phyloP scores from a whole-genome alignment of 92 coral and sea anemone species.

The Parazoanthus swiftii region DNA sequence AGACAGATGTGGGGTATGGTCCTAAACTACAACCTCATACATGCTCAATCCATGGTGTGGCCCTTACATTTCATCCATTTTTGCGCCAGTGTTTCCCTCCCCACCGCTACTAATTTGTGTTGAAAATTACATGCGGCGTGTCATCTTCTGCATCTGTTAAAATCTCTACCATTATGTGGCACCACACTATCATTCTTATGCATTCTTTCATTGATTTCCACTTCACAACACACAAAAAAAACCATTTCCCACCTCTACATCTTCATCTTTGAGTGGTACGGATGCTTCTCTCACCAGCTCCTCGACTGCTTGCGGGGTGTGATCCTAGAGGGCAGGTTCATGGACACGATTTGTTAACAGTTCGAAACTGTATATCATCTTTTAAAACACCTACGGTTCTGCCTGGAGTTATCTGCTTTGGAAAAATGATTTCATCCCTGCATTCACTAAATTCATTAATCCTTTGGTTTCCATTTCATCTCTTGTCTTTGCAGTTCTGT shows the following conservation, averaged over 20 bases:
- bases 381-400: not conserved
- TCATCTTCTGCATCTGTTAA: not conserved
- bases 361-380: not conserved
- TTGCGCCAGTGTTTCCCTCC: not conserved
- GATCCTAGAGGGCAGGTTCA: slow-evolving; percentile 4
- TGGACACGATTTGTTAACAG: not conserved
- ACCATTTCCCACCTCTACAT: not conserved
- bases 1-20: too few species aligned
- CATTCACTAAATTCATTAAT: not conserved
- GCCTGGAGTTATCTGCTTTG: not conserved
- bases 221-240: not conserved
- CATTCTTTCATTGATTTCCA: too few species aligned
- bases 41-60: not conserved
- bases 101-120: not conserved
- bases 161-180: not conserved
- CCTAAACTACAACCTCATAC: not conserved
- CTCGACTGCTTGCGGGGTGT: not conserved
- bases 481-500: not conserved
- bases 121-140: not conserved
- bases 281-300: not conserved
- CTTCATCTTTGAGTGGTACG: not conserved
- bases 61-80: not conserved
- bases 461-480: too few species aligned
- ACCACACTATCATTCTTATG: not conserved
- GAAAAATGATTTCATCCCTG: not conserved